These are phyloP conservation scores for Denticeps clupeoides DNA, from an alignment of 2,797 vertebrate genomes.

Conservation along the genomic window DNA sequence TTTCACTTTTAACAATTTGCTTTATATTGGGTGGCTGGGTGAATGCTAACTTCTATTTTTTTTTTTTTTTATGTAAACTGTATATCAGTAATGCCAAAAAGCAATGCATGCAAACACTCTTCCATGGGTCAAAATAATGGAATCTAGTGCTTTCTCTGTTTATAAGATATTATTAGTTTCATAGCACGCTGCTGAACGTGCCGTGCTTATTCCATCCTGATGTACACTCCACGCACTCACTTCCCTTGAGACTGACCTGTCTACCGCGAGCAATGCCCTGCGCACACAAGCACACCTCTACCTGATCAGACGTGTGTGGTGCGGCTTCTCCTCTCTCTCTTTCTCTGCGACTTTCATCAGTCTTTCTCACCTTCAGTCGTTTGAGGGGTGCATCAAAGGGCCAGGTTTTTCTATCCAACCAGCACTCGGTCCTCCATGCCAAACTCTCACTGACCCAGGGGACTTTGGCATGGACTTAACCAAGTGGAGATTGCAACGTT, in stretches of 20 bases:
- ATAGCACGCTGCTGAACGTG: not conserved
- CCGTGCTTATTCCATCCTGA: too few species aligned
- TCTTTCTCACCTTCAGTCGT: conserved; percentile 62
- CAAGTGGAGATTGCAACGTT: conserved; percentile 41
- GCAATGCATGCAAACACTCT: conserved; percentile 18
- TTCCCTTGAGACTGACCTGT: too few species aligned
- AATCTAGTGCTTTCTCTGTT: conserved; percentile 4
- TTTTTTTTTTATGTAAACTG: conserved; percentile 9
- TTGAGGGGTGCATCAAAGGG: conserved; percentile 70
- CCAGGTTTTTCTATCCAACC: conserved; percentile 65
- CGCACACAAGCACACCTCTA: too few species aligned
- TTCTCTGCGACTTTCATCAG: conserved; percentile 38
- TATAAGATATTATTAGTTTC: conserved; percentile 1
- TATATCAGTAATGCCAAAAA: conserved; percentile 4
- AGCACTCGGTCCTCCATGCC: conserved; percentile 49
- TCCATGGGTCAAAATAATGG: not conserved
- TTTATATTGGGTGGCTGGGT: too few species aligned
- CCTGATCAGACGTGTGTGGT: too few species aligned
- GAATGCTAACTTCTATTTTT: conserved; percentile 3
- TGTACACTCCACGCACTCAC: too few species aligned
- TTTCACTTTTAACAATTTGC: conserved; percentile 9
- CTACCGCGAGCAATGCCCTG: too few species aligned
- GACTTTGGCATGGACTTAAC: conserved; percentile 49
- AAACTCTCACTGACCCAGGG: conserved; percentile 38
- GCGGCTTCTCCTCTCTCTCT: conserved; percentile 36